Conservation (phyloP, 2,113 vertebrate genomes). For the Psilopogon haemacephalus region DNA sequence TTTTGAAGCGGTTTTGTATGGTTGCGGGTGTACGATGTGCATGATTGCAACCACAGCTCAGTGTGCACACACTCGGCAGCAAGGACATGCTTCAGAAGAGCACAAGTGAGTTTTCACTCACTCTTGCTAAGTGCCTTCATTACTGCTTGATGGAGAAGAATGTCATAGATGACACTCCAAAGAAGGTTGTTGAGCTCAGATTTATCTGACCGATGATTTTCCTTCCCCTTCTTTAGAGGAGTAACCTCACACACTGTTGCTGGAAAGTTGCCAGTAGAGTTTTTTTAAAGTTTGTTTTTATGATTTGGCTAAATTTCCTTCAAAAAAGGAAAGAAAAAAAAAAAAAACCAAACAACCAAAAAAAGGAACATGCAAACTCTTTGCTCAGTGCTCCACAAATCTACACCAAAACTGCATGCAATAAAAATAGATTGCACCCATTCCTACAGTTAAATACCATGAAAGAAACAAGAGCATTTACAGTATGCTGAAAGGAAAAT, state of each 20-base stretch:
- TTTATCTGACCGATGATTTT: conserved; percentile 29
- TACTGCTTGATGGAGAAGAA: conserved; percentile 35
- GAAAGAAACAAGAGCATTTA: conserved; percentile 60
- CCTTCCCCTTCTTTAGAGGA: conserved; percentile 2
- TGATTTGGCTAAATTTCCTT: conserved; percentile 42
- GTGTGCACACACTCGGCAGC: not conserved
- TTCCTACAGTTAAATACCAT: conserved; percentile 43
- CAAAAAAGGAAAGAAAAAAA: not conserved
- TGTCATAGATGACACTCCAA: not conserved
- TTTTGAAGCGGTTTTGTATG: conserved; percentile 53
- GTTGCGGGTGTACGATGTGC: not conserved
- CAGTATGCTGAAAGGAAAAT: conserved; percentile 47
- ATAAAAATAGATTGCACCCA: conserved; percentile 58
- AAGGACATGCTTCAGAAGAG: conserved; percentile 11
- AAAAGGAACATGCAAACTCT: conserved; percentile 26
- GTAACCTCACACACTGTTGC: conserved; percentile 20
- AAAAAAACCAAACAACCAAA: not conserved
- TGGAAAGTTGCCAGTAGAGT: conserved; percentile 9
- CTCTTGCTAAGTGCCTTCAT: not conserved
- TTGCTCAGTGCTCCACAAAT: not conserved
- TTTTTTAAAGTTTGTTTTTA: conserved; percentile 57
- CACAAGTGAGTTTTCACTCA: not conserved
- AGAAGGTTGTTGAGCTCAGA: not conserved
- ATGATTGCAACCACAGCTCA: not conserved
- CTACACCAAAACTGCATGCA: conserved; percentile 19